Evolutionary conservation across 2,797 vertebrate species (phyloP).

Genomic region (Gambelia wislizenii): DNA sequence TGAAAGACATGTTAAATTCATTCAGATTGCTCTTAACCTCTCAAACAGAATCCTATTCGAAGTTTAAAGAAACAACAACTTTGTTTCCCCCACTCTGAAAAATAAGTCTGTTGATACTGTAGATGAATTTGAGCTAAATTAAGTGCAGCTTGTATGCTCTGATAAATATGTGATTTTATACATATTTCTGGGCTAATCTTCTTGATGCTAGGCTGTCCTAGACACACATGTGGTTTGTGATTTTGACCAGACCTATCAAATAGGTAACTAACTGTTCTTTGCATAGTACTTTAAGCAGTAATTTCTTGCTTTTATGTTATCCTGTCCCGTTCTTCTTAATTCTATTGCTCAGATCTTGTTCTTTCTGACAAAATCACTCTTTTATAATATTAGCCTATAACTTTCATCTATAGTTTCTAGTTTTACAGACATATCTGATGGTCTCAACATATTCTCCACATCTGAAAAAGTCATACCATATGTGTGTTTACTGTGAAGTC

Average conservation of each 20-base stretch:
- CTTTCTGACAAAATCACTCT: conserved; percentile 48
- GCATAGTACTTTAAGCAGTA: neutral
- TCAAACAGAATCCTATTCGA: neutral
- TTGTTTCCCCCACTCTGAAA: neutral
- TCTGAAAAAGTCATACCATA: conserved; percentile 62
- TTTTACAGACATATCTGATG: conserved; percentile 43
- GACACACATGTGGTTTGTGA: neutral
- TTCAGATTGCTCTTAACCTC: neutral
- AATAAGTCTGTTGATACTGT: neutral
- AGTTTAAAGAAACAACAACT: neutral
- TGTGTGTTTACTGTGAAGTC: conserved; percentile 80
- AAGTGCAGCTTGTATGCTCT: neutral
- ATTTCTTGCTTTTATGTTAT: conserved; percentile 30
- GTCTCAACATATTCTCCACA: conserved; percentile 52
- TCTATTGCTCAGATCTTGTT: conserved; percentile 43
- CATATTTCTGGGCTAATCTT: neutral
- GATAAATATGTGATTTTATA: conserved; percentile 5
- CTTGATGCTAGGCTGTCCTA: neutral
- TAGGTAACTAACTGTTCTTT: neutral
- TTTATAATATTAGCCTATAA: conserved; percentile 45
- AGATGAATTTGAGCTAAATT: neutral
- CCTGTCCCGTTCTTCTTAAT: conserved; percentile 40
- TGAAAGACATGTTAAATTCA: neutral
- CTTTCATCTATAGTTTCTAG: conserved; percentile 30
- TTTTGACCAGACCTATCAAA: conserved; percentile 1